Percentiles rank a stretch among this genome's conserved stretches.
These are phyloP conservation scores for Megathymus violae DNA, from an alignment of 1,140 invertebrate species.

Conservation along the genomic window DNA sequence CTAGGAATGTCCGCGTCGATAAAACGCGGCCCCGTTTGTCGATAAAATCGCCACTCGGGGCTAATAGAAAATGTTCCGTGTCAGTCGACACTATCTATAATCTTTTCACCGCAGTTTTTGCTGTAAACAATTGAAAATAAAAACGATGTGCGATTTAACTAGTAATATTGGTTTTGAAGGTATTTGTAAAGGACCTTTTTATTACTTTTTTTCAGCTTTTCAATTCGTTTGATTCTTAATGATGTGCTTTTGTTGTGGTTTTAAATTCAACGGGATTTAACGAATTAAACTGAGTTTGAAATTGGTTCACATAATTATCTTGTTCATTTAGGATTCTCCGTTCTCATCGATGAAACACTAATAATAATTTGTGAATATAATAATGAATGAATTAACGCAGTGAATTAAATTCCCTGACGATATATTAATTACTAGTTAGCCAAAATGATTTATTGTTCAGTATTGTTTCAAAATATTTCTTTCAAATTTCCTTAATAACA, in stretches of 20 bases:
- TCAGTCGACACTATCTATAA: slow-evolving; percentile 38
- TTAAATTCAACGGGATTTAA: no score
- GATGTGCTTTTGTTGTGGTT: not conserved
- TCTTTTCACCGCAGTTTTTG: slow-evolving; percentile 36
- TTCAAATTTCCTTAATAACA: no score
- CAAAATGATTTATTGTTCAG: no score
- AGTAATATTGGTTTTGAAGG: slow-evolving; percentile 5
- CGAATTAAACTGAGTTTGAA: no score
- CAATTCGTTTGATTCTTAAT: not conserved
- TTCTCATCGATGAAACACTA: no score
- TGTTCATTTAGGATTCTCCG: no score
- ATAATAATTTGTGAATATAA: no score
- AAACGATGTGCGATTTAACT: slow-evolving; percentile 31
- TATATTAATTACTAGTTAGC: no score
- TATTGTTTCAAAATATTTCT: no score
- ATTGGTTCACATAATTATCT: no score
- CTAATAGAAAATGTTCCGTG: slow-evolving; percentile 43
- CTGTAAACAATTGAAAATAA: slow-evolving; percentile 34
- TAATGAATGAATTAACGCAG: no score
- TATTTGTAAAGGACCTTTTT: slow-evolving; percentile 2
- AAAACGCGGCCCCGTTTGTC: slow-evolving; percentile 35
- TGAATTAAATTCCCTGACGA: no score
- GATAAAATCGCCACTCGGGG: slow-evolving; percentile 42
- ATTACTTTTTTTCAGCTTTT: not conserved
- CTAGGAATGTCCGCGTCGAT: slow-evolving; percentile 51